A percentile compares a stretch with the other conserved stretches of the same genome.
Evolutionary conservation across 2,888 invertebrate species (phyloP).

Genomic region (Podotricha telesiphe): DNA sequence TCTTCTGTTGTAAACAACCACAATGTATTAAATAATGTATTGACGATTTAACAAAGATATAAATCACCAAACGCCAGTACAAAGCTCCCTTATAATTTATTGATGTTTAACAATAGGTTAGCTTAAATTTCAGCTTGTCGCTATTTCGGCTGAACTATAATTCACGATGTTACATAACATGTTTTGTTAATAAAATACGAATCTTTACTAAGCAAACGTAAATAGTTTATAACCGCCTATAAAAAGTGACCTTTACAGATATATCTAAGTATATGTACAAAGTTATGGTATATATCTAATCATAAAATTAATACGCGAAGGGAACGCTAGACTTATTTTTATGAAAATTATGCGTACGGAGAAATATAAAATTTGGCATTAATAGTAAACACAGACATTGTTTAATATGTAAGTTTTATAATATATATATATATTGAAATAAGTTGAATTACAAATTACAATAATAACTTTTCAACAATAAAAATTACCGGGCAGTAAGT

Average conservation of each 20-base stretch:
- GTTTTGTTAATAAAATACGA: conserved; percentile 1
- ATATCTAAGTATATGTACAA: background rate
- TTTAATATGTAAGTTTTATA: too few relatives aligned
- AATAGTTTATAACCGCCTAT: background rate
- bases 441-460: too few relatives aligned
- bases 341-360: too few relatives aligned
- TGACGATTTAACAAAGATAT: conserved; percentile 7
- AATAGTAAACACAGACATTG: too few relatives aligned
- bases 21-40: background rate
- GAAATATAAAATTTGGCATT: too few relatives aligned
- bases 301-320: too few relatives aligned
- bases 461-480: too few relatives aligned
- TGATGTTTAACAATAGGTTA: conserved; percentile 12
- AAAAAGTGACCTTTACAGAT: background rate
- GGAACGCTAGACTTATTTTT: too few relatives aligned
- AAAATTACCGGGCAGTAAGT: too few relatives aligned
- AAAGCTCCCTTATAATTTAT: conserved; percentile 14
- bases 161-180: conserved; percentile 10
- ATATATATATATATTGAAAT: too few relatives aligned
- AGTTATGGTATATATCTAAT: too few relatives aligned
- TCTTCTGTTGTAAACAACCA: background rate
- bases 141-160: conserved; percentile 14
- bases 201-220: conserved; percentile 1
- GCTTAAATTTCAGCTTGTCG: background rate
- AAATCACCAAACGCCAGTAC: background rate